Base-by-base conservation (phyloP, 2,797 vertebrate species). In the Ctenosaura bakeri region DNA sequence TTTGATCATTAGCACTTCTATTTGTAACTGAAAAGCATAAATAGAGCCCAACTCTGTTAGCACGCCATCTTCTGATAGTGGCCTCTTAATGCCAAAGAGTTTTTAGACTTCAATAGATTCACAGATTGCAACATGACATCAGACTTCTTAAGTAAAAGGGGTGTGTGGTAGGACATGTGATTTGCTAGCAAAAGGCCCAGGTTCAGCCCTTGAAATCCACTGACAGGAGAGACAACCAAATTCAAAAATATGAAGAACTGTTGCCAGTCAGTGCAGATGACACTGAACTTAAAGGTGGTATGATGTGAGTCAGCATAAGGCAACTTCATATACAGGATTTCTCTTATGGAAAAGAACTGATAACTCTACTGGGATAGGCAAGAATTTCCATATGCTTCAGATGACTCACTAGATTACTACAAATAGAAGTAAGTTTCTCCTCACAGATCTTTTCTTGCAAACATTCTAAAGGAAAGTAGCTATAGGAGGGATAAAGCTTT, bases 71-170 rank as follows among this genome's bases (percentile, higher is more conserved):
- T 8, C 42, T 8, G 78, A 64, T 26, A 20, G 18, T 38, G 88
- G 38, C 0, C 38, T 18, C 29, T 56, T 9, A 16, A n/a, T 5
- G 38, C 18, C 13, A 73, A 50, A 20, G 10, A 29, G n/a, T 9
- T 80, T 54, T 81, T 35, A 38, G 82, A 73, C 71, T 1, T 73
- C 62, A 69, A 12, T 26, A 9, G 52, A 32, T 18, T 71, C n/a
- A 64, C n/a, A 50, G 1, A 22, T 78, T 50, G 20, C 56, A 78
- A 6, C 26, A 20, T 6, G 29, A 26, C 26, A 69, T 29, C 29
- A 85, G 50, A 2, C 14, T 69, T 80, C 6, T 32, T 35, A 54
- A 22, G 46, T 22, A 79, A 24, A 13, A 56, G 22, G 13, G n/a
- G 26, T 78, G 22, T 78, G 52, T 18, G 22, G 3, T 38, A 38